Base-by-base conservation (phyloP, 2,797 vertebrate species). In the Australoheros facetus region DNA sequence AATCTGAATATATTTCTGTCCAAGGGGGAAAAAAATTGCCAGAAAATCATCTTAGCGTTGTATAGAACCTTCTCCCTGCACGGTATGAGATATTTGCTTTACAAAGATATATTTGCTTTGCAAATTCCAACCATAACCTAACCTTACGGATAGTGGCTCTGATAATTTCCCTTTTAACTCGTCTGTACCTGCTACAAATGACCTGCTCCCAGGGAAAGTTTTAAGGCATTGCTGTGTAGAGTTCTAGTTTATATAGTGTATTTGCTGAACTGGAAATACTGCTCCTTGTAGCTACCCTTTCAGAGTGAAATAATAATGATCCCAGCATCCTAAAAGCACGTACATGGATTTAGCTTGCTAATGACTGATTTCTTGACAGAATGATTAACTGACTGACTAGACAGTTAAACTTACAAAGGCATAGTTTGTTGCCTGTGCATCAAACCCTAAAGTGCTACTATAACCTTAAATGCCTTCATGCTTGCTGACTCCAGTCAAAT, bases 381-480 rank as follows among this genome's bases (percentile, higher is more conserved):
- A 78, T 86, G 89, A 90, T 91, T 80, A 88, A 87, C 81, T 42
- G 81, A 73, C n/a, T 26, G 45, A 66, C 26, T 48, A 75, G 58
- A 86, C 75, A 56, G 78, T 84, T 88, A 86, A 89, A 92, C 76
- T 80, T 83, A 58, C 79, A 75, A 75, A 84, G 56, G 66, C 70
- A 45, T 74, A 85, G 76, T 84, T 78, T 84, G 84, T 87, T 83
- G 85, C 87, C 66, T 53, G 66, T 28, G 78, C 86, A 78, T 82
- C 54, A 75, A 58, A 69, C 45, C 80, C 74, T 85, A 45, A 86
- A 87, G 84, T 91, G 81, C 80, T 79, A 85, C 73, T 79, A 81
- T 91, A 91, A 86, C 85, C 87, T 92, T 90, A 89, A 92, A 91
- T 92, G 90, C 88, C 85, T 87, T 85, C 81, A 82, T 78, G 86